Conservation (phyloP, 2,888 invertebrate genomes). For the Andrena fulva region DNA sequence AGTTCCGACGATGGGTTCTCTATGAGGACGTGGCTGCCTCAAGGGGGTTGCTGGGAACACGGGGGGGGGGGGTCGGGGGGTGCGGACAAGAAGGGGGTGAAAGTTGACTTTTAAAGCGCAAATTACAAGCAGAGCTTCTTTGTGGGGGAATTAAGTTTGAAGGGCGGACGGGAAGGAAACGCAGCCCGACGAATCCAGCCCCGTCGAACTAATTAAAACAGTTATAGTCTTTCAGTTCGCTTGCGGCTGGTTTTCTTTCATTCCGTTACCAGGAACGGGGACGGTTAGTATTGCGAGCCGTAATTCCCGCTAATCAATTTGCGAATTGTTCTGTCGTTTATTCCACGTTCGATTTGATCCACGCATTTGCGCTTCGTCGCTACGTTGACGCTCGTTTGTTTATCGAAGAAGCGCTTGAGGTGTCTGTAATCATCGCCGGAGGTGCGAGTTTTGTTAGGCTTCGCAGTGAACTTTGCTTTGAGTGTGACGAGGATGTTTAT, state of each 20-base stretch:
- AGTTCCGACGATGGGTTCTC: constrained; percentile 30
- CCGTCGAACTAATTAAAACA: constrained; percentile 57
- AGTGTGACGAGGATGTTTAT: too few relatives aligned
- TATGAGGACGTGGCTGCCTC: neutral
- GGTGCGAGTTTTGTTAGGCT: too few relatives aligned
- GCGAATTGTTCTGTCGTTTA: constrained; percentile 39
- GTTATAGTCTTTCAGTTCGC: constrained; percentile 32
- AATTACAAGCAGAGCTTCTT: constrained; percentile 16
- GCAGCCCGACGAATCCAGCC: constrained; percentile 16
- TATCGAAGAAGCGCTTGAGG: neutral
- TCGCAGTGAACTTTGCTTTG: too few relatives aligned
- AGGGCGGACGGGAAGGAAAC: constrained; percentile 45
- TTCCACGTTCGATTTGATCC: constrained; percentile 34
- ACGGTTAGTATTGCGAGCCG: neutral
- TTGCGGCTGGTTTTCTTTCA: constrained; percentile 47
- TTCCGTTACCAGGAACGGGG: constrained; percentile 20
- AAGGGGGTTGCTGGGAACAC: neutral
- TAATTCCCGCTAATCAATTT: constrained; percentile 43
- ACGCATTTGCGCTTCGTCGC: neutral
- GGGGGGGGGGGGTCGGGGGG: neutral
- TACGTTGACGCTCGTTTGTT: neutral
- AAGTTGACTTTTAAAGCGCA: constrained; percentile 25
- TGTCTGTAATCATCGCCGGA: neutral
- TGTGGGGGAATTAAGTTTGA: constrained; percentile 18
- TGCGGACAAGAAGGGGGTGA: neutral